Percentiles rank a stretch among this genome's conserved stretches.
Evolutionary conservation across 1,140 invertebrate genomes (phyloP).

Genomic region (Brachionus plicatilis): DNA sequence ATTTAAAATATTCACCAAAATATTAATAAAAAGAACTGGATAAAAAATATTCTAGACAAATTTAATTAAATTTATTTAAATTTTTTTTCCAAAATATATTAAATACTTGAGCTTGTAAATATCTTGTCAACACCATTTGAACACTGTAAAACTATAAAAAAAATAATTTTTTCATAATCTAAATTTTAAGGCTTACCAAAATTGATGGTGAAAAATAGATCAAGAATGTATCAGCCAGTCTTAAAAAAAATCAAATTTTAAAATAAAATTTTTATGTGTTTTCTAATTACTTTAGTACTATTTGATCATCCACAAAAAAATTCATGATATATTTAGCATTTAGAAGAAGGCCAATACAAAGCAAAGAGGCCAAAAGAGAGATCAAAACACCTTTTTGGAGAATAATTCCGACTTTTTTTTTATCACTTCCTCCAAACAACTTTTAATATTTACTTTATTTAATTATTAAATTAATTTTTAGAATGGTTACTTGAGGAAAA

Average conservation of each 20-base stretch:
- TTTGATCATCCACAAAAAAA: neutral
- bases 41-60: conserved; percentile 1
- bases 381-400: neutral
- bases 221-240: neutral
- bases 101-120: conserved; percentile 24
- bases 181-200: neutral
- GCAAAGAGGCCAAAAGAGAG: neutral
- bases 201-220: conserved; percentile 12
- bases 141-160: neutral
- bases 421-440: neutral
- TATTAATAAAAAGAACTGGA: conserved; percentile 1
- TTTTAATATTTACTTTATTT: neutral
- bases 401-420: conserved; percentile 22
- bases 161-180: neutral
- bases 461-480: neutral
- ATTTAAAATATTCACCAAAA: neutral
- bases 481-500: conserved; percentile 7
- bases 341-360: neutral
- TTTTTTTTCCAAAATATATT: neutral
- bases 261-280: neutral
- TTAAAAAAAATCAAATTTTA: neutral
- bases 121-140: neutral
- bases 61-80: neutral
- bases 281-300: neutral
- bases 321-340: conserved; percentile 18